A percentile compares a stretch with the other conserved stretches of the same genome.
phyloP scores from a whole-genome alignment of 2,113 vertebrate genomes.

The Pithys albifrons region DNA sequence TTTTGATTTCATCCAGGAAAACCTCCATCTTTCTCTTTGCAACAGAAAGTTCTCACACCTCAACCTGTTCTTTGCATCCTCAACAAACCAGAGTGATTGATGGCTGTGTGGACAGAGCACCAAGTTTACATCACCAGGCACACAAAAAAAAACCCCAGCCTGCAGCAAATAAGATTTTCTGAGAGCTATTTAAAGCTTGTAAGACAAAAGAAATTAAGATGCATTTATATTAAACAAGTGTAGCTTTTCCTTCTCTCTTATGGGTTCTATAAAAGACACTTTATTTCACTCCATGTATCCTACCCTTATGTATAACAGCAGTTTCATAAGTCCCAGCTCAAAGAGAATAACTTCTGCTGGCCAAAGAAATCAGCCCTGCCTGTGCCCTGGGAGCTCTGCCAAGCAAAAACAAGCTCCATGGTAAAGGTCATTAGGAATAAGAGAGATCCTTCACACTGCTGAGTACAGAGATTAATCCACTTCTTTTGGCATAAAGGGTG shows the following conservation, averaged over 20 bases:
- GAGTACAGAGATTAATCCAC: not conserved
- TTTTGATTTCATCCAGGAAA: conserved; percentile 29
- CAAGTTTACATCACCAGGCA: not conserved
- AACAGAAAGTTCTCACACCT: not conserved
- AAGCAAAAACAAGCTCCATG: not conserved
- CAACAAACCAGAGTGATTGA: not conserved
- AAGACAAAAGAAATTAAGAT: not conserved
- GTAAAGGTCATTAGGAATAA: conserved; percentile 13
- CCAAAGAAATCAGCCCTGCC: conserved; percentile 6
- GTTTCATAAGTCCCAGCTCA: not conserved
- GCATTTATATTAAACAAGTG: not conserved
- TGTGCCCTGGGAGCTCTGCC: conserved; percentile 1
- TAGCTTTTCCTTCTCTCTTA: not conserved
- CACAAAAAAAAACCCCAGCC: not conserved
- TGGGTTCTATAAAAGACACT: not conserved
- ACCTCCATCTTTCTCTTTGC: not conserved
- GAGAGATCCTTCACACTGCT: not conserved
- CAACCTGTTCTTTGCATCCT: not conserved
- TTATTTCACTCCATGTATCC: not conserved
- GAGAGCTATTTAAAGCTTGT: not conserved
- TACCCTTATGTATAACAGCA: not conserved
- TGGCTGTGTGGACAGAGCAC: not conserved
- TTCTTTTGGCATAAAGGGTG: not conserved
- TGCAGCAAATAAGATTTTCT: not conserved
- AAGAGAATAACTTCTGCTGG: not conserved